phyloP scores from a whole-genome alignment of 2,888 invertebrate species.

The Agonopterix heracliana region DNA sequence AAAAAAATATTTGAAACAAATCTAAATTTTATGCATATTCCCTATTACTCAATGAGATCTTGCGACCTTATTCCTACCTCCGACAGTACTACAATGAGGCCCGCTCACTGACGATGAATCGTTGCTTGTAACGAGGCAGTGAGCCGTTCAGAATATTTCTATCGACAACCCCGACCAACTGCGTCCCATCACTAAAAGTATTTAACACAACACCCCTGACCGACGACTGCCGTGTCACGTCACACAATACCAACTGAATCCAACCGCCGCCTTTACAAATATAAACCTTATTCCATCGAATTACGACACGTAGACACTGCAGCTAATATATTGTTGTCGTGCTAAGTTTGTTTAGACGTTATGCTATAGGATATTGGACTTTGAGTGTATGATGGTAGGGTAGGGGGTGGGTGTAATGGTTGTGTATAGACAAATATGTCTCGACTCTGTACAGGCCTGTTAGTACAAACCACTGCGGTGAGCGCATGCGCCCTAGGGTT shows the following conservation, averaged over 20 bases:
- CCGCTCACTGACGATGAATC: no score
- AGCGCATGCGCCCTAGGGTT: constrained; percentile 38
- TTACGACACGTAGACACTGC: neutral
- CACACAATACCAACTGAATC: neutral
- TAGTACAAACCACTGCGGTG: constrained; percentile 37
- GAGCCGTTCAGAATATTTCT: no score
- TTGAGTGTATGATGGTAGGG: neutral
- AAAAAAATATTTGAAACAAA: no score
- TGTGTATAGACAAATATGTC: constrained; percentile 6
- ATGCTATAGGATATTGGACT: neutral
- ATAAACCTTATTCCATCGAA: neutral
- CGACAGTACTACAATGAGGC: no score
- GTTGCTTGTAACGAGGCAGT: no score
- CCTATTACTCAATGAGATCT: no score
- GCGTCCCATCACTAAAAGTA: neutral
- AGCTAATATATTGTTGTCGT: no score
- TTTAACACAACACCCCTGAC: neutral
- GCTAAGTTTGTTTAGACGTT: neutral
- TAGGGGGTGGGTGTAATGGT: neutral
- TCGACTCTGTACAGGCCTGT: constrained; percentile 18
- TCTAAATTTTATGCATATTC: no score
- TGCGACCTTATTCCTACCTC: no score
- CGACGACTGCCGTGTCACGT: neutral
- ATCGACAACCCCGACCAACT: neutral
- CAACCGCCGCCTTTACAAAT: neutral